Evolutionary conservation across 2,888 invertebrate species (phyloP), one percentile per base, ranked within the genome.

Genomic region (Chaetogeoica ovagalla): DNA sequence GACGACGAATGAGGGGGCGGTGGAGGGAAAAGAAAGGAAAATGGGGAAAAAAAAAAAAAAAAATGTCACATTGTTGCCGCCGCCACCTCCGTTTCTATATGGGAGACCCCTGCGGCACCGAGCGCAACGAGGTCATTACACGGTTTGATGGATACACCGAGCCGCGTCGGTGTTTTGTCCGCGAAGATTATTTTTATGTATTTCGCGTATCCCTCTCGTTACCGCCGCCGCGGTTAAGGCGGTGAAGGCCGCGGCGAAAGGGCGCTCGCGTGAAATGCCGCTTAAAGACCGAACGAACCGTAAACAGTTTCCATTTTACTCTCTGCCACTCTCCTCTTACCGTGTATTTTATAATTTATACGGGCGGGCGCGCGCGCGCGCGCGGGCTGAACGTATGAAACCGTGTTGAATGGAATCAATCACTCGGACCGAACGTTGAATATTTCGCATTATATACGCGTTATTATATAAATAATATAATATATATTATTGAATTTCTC

Each of bases 331-430:
- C n/a, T 7, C 37, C 19, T n/a, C n/a, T n/a, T 7, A 63, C 3
- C 9, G 19, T 55, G 5, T 55, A 6, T 55, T 55, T 11, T 65
- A n/a, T 65, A 39, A 2, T 19, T 19, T 59, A 43, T 59, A 13
- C 30, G 30, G 2, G 30, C 30, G 30, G 30, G 30, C n/a, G 37
- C 43, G 23, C 21, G 30, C 4, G 7, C 60, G 13, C 37, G 17
- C n/a, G n/a, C n/a, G n/a, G n/a, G n/a, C n/a, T n/a, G n/a, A n/a
- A n/a, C n/a, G n/a, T n/a, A n/a, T n/a, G n/a, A n/a, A 4, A 55
- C 65, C 65, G 74, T 74, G 74, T n/a, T 74, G 74, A 74, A 74
- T 74, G 55, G 74, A 74, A 74, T 74, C 74, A 74, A 74, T 74
- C 74, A 74, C 65, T 74, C 74, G 74, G 74, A 74, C 65, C 74